Base-by-base conservation (phyloP, 2,797 vertebrate genomes). In the Chaunax sp. region DNA sequence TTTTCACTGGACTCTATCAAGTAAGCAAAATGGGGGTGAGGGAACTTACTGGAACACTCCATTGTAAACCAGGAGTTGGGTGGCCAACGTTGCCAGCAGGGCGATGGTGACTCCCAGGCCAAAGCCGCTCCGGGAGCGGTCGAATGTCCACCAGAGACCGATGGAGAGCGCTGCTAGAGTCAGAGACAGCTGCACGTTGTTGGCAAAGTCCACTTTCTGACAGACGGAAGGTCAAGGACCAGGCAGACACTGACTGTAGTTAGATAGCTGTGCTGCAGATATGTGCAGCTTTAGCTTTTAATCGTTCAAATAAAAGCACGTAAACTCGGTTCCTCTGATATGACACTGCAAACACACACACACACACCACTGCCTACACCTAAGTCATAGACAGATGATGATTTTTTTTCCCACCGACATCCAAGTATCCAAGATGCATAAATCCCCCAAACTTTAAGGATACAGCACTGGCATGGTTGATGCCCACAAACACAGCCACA, bases 401-500 rank as follows among this genome's bases (percentile, higher is more conserved):
- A n/a, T n/a, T n/a, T n/a, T n/a, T n/a, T n/a, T n/a, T n/a, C n/a
- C n/a, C n/a, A n/a, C n/a, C n/a, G n/a, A n/a, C n/a, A n/a, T n/a
- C n/a, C n/a, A n/a, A n/a, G n/a, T n/a, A n/a, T n/a, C n/a, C n/a
- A n/a, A n/a, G n/a, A n/a, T 3, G 28, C 28, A 30, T 9, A 30
- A 9, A 30, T 37, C 35, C 10, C 10, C 10, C 10, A 7, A 12
- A 37, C 5, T 12, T 61, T 1, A 74, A 96, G 96, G 97, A 99
- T 99, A 99, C 96, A 90, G 97, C 97, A 2, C 97, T 99, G 85
- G 97, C 97, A 13, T 98, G 97, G 91, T 98, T 98, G 90, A 99
- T 98, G 72, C 97, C 97, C 85, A 98, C 97, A 81, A 98, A 99
- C 82, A 98, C 97, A 0, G 97, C 97, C 69, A 99, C 97, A 16